Conservation (phyloP, 2,888 invertebrate species). For the Physocephala rufipes region DNA sequence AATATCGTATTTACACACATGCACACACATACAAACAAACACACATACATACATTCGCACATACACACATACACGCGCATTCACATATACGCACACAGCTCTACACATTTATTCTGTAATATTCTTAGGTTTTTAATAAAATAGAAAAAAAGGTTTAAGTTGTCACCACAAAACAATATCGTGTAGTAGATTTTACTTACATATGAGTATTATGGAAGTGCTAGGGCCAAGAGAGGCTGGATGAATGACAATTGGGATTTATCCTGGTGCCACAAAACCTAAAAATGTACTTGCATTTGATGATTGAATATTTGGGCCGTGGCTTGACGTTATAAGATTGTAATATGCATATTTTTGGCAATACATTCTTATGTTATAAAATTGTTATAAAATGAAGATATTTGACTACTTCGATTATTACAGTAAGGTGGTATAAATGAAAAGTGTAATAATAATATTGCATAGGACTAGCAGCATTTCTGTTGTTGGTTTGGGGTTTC, state of each 20-base stretch:
- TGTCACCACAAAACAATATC: background rate
- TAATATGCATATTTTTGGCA: no score
- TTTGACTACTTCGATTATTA: no score
- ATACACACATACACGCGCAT: background rate
- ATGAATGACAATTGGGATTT: background rate
- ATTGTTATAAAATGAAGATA: no score
- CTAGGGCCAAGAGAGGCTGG: background rate
- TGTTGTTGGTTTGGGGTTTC: no score
- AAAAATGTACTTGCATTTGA: constrained; percentile 17
- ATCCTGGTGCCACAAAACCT: constrained; percentile 6
- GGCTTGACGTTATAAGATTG: background rate
- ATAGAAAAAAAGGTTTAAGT: background rate
- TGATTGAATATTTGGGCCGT: constrained; percentile 20
- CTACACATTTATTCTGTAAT: background rate
- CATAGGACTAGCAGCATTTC: no score
- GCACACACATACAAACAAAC: background rate
- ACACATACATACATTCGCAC: background rate
- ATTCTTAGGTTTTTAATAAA: background rate
- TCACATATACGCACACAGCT: background rate
- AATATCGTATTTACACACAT: background rate
- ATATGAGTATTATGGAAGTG: background rate
- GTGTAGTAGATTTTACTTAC: background rate
- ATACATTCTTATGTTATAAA: no score
- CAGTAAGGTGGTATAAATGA: no score
- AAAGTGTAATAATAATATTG: no score